phyloP scores from a whole-genome alignment of 2,888 invertebrate genomes.

The Microdon myrmicae region DNA sequence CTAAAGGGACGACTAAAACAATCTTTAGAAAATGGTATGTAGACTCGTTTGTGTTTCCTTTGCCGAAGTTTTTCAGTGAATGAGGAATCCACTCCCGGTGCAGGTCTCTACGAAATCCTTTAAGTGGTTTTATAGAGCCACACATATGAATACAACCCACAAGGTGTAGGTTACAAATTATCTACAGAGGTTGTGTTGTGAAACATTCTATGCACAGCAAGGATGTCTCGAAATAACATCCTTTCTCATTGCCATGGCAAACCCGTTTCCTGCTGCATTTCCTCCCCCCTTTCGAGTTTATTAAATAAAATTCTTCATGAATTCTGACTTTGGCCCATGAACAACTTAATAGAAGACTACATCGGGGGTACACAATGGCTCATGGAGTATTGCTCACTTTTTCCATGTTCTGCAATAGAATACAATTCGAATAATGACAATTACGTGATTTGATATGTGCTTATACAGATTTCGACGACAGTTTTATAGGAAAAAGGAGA shows the following conservation, averaged over 20 bases:
- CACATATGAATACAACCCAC: constrained; percentile 7
- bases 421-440: too few species aligned
- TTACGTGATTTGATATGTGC: too few species aligned
- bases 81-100: constrained; percentile 6
- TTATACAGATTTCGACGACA: too few species aligned
- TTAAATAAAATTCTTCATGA: constrained; percentile 29
- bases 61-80: constrained; percentile 1
- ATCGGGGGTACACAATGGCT: too few species aligned
- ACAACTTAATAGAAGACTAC: constrained; percentile 39
- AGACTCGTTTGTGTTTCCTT: constrained; percentile 11
- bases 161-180: constrained; percentile 20
- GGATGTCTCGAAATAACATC: neutral
- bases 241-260: too few species aligned
- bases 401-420: too few species aligned
- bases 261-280: neutral
- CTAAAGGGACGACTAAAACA: constrained; percentile 7
- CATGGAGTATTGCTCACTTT: too few species aligned
- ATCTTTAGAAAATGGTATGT: constrained; percentile 9
- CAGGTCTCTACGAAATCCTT: constrained; percentile 3
- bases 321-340: constrained; percentile 14
- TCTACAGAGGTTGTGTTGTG: constrained; percentile 13
- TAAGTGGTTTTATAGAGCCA: too few species aligned
- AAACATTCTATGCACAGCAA: constrained; percentile 15
- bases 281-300: constrained; percentile 2
- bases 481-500: too few species aligned